These are phyloP conservation scores for Cyclura pinguis DNA, from an alignment of 2,797 vertebrate genomes.

Conservation along the genomic window DNA sequence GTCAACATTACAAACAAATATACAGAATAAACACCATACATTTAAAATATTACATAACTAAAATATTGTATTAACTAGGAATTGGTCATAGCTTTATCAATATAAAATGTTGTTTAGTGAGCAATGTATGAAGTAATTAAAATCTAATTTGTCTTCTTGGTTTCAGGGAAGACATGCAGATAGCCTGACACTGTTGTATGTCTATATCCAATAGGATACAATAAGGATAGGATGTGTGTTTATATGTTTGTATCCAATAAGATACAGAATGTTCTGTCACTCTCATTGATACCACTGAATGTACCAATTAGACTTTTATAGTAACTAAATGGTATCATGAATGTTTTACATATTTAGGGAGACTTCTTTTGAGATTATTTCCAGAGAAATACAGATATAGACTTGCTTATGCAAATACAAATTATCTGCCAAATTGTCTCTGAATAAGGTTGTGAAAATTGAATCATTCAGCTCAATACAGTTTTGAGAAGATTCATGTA, in stretches of 20 bases:
- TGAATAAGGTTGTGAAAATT: background rate
- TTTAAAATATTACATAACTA: slow-evolving; percentile 33
- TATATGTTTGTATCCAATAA: too few species aligned
- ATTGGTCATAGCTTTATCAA: background rate
- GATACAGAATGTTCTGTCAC: too few species aligned
- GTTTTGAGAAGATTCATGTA: background rate
- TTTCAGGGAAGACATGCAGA: slow-evolving; percentile 46
- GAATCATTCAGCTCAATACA: background rate
- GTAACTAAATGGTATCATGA: background rate
- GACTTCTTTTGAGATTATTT: background rate
- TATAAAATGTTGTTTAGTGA: slow-evolving; percentile 13
- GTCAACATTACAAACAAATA: slow-evolving; percentile 45
- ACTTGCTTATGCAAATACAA: background rate
- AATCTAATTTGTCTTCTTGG: slow-evolving; percentile 32
- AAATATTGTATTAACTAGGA: slow-evolving; percentile 43
- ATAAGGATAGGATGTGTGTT: too few species aligned
- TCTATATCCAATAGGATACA: background rate
- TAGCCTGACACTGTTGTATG: slow-evolving; percentile 11
- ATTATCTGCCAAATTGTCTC: background rate
- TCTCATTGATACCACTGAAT: background rate
- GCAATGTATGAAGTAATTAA: slow-evolving; percentile 48
- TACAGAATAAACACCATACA: slow-evolving; percentile 29
- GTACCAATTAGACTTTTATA: too few species aligned
- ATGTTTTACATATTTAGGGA: background rate
- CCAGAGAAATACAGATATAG: background rate